Conservation (phyloP, 2,113 vertebrate species). For the Anthoscopus minutus region DNA sequence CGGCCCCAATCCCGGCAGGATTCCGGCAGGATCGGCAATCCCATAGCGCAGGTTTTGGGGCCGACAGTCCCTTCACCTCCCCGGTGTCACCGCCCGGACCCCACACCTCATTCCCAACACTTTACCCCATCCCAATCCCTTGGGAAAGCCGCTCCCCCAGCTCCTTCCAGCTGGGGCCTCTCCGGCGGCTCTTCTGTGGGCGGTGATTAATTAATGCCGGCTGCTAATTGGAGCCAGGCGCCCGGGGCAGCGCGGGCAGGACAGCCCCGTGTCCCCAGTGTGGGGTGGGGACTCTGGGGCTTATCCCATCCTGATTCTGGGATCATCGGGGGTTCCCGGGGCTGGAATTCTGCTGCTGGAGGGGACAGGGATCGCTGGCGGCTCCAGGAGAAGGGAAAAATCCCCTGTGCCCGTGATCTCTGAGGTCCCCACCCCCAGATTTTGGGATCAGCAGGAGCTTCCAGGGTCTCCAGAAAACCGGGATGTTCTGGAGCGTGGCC, state of each 20-base stretch:
- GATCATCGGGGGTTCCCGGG: accelerated
- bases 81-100: accelerated
- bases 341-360: background rate
- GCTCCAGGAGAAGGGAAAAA: background rate
- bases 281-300: background rate
- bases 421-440: accelerated
- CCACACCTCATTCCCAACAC: background rate
- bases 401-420: accelerated
- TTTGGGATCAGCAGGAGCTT: background rate
- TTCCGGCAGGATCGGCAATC: accelerated
- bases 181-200: background rate
- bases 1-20: accelerated
- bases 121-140: background rate
- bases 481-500: accelerated
- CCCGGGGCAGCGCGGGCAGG: accelerated
- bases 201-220: background rate
- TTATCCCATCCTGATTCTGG: background rate
- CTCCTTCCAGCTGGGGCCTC: background rate
- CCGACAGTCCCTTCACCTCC: accelerated
- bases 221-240: constrained; percentile 53
- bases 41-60: accelerated
- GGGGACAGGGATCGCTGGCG: background rate
- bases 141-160: background rate
- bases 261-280: background rate
- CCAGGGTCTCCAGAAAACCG: accelerated